Evolutionary conservation across 2,113 vertebrate genomes (phyloP).

Genomic region (Gopherus evgoodei): DNA sequence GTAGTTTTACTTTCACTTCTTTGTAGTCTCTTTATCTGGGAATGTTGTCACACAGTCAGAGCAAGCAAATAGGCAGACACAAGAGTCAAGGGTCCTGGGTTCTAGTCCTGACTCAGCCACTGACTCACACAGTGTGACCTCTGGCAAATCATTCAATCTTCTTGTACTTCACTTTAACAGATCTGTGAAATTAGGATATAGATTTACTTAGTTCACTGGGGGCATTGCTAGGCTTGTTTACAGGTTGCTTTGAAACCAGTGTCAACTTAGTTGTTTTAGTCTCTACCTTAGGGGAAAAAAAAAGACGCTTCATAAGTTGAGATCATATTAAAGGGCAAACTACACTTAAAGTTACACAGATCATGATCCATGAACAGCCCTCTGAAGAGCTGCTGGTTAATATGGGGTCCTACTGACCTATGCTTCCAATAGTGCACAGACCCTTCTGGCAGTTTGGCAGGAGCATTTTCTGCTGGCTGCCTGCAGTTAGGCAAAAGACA

Average conservation of each 20-base stretch:
- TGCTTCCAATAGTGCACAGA: conserved; percentile 15
- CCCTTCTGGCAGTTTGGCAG: background rate
- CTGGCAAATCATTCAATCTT: background rate
- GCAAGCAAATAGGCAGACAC: background rate
- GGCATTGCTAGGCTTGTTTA: background rate
- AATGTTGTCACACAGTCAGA: background rate
- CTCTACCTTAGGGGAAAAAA: background rate
- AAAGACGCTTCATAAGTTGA: background rate
- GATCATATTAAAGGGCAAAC: background rate
- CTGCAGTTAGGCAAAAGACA: conserved; percentile 11
- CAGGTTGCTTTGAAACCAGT: background rate
- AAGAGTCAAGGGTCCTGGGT: background rate
- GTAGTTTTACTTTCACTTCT: background rate
- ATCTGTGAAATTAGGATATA: background rate
- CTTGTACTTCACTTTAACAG: background rate
- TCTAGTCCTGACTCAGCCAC: background rate
- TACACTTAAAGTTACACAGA: background rate
- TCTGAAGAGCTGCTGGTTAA: background rate
- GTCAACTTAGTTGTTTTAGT: background rate
- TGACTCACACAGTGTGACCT: background rate
- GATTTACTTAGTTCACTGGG: background rate
- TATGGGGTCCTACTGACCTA: background rate
- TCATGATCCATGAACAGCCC: background rate
- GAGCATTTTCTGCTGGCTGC: background rate
- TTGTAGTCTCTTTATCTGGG: background rate